Evolutionary conservation across 53 echinoderm and acorn worm genomes (phyloP).

Genomic region (Echinometra lucunter): DNA sequence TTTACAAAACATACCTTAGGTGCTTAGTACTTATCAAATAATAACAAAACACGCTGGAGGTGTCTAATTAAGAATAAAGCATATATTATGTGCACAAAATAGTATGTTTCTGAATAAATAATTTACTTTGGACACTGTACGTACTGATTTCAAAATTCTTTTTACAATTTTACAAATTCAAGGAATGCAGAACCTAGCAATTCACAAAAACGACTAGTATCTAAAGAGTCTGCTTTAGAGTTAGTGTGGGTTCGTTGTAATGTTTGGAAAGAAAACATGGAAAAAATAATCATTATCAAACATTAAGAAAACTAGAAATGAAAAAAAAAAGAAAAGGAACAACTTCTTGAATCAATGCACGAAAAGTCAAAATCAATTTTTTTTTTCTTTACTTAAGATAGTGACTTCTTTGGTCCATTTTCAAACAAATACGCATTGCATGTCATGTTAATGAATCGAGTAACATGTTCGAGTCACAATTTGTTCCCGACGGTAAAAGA

Average conservation of each 20-base stretch:
- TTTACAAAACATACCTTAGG: conserved; percentile 20
- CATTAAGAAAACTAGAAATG: conserved; percentile 32
- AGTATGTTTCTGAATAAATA: conserved; percentile 64
- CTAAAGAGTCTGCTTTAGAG: conserved; percentile 11
- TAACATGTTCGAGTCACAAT: conserved; percentile 20
- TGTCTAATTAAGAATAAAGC: conserved; percentile 59
- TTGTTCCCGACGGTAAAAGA: conserved; percentile 25
- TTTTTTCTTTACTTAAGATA: neutral
- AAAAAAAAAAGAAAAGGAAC: conserved; percentile 41
- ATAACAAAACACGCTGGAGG: conserved; percentile 43
- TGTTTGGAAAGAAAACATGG: conserved; percentile 50
- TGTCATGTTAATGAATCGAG: conserved; percentile 55
- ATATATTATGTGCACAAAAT: conserved; percentile 66
- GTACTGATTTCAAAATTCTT: conserved; percentile 64
- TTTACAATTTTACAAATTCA: conserved; percentile 62
- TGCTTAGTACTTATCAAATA: conserved; percentile 61
- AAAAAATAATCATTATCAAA: conserved; percentile 55
- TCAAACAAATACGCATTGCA: conserved; percentile 67
- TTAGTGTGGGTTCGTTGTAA: conserved; percentile 61
- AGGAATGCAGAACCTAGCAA: conserved; percentile 69
- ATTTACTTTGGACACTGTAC: conserved; percentile 67
- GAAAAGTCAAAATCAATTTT: conserved; percentile 23
- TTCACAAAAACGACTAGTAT: conserved; percentile 60
- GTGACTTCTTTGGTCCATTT: conserved; percentile 71
- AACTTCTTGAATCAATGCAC: conserved; percentile 47